Percentiles rank a stretch among this genome's conserved stretches.
These are phyloP conservation scores for Cynocephalus volans DNA, from an alignment of 2,113 vertebrate species.

Conservation along the genomic window DNA sequence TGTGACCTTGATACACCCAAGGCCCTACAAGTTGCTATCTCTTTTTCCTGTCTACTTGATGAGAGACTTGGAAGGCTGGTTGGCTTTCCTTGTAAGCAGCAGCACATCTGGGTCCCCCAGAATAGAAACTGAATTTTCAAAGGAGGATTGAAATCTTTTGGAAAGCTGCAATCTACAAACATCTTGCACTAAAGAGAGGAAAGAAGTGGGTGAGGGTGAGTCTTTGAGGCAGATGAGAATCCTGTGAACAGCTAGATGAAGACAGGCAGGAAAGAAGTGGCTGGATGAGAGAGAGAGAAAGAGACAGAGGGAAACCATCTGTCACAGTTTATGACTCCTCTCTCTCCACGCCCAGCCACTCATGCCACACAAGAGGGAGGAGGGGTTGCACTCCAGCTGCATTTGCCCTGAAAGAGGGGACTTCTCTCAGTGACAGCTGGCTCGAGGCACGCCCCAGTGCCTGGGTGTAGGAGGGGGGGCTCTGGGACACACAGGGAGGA, in stretches of 20 bases:
- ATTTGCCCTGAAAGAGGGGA: not conserved
- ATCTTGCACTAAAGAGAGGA: not conserved
- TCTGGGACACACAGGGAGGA: not conserved
- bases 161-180: not conserved
- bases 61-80: not conserved
- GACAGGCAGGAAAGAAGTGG: not conserved
- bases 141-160: not conserved
- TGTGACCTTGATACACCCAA: not conserved
- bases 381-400: not conserved
- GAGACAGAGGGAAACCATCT: not conserved
- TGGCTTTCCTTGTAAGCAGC: not conserved
- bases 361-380: not conserved
- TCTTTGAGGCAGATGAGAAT: not conserved
- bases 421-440: not conserved
- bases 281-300: not conserved
- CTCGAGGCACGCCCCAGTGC: not conserved
- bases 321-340: not conserved
- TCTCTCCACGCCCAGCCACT: not conserved
- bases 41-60: not conserved
- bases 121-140: slow-evolving; percentile 16
- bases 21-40: not conserved
- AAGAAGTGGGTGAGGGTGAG: not conserved
- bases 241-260: not conserved
- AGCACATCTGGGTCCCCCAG: not conserved
- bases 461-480: not conserved